phyloP scores from a whole-genome alignment of 2,113 vertebrate species.

The Caracal caracal region DNA sequence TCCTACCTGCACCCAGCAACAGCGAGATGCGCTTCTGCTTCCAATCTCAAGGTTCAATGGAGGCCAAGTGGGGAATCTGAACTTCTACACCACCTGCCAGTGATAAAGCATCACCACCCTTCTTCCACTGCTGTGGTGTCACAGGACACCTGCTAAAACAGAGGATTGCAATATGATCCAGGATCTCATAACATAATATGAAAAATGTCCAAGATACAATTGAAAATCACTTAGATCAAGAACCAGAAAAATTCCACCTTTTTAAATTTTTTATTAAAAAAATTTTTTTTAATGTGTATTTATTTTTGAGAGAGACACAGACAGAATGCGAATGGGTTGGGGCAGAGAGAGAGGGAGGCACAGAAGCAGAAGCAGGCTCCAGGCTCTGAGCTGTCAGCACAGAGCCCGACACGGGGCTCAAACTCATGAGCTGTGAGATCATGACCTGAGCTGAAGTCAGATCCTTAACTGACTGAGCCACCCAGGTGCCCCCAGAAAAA shows the following conservation, averaged over 20 bases:
- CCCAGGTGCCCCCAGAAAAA: neutral
- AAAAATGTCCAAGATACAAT: neutral
- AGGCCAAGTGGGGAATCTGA: neutral
- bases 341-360: no score
- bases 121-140: neutral
- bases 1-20: neutral
- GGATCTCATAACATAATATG: neutral
- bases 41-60: neutral
- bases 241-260: conserved; percentile 5
- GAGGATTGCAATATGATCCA: neutral
- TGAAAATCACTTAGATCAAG: neutral
- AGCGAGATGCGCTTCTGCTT: neutral
- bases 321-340: no score
- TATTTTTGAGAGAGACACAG: no score
- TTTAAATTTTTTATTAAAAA: no score
- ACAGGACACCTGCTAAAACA: neutral
- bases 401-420: no score
- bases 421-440: no score
- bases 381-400: no score
- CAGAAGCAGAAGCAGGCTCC: no score
- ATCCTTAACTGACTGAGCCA: no score
- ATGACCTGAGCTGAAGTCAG: no score
- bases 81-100: neutral
- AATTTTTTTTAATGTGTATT: no score
- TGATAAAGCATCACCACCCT: neutral